Conservation (phyloP, 2,113 vertebrate genomes). For the Epinephelus fuscoguttatus region DNA sequence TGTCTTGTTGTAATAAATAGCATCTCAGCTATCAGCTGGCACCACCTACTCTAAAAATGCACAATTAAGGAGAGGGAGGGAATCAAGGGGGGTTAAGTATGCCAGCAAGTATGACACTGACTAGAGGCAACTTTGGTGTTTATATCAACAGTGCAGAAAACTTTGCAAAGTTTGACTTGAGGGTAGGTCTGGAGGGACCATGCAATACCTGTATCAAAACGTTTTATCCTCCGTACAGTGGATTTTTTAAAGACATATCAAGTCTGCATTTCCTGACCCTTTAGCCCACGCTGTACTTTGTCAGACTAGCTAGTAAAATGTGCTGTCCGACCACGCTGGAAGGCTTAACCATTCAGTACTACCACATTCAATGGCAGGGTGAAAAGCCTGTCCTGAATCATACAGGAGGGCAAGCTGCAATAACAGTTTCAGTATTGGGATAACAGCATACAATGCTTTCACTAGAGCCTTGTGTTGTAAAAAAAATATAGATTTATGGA, state of each 20-base stretch:
- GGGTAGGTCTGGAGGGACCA: neutral
- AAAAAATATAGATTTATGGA: too few relatives aligned
- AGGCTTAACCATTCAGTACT: neutral
- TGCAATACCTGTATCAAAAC: neutral
- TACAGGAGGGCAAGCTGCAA: neutral
- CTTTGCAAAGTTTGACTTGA: neutral
- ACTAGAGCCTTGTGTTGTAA: too few relatives aligned
- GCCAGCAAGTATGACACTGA: neutral
- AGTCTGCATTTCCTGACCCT: neutral
- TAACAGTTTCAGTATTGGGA: neutral
- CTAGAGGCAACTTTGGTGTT: neutral
- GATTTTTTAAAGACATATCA: neutral
- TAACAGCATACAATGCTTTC: neutral
- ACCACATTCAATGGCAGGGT: neutral
- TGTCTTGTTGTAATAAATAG: neutral
- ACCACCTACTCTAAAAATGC: neutral
- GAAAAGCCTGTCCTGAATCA: neutral
- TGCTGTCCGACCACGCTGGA: neutral
- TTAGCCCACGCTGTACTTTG: neutral
- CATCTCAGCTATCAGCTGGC: neutral
- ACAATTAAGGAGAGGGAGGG: neutral
- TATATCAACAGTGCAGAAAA: neutral
- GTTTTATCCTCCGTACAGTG: too few relatives aligned
- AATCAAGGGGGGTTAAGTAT: neutral
- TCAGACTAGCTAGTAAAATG: too few relatives aligned